Evolutionary conservation across 2,888 invertebrate genomes (phyloP), one percentile per base, ranked within the genome.

Genomic region (Parochlus steinenii): DNA sequence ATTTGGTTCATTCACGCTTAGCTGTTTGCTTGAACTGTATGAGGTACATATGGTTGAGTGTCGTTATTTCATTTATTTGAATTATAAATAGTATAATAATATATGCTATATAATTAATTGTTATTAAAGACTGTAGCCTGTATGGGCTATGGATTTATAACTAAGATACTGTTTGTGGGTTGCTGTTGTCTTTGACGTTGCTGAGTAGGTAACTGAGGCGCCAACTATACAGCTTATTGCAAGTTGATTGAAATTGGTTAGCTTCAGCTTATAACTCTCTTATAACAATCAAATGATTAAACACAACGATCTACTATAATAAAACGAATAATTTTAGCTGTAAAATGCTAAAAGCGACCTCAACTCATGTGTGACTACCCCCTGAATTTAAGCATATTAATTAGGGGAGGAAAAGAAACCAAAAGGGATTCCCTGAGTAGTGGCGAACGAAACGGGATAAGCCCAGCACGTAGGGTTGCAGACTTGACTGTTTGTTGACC

Each of bases 401-500:
- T 71, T 64, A 69, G 69, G 65, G 68, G 69, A 69, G 71, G 69
- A 71, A 71, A 71, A 71, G 65, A 72, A 73, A 73, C 62, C 62
- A 65, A 69, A 63, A 42, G 62, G 62, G 64, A 67, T 69, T 67
- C 59, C 65, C 63, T 50, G 53, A 70, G 67, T 69, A 71, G 62
- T 65, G 64, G 67, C 67, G 67, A 69, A 64, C 61, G 64, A 69
- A 70, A 55, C 55, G 64, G 69, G 63, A 68, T 48, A 41, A 69
- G 68, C 66, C 64, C 68, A 69, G 62, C 66, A 58, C 65, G 58
- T 62, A 69, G 67, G 61, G 63, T 55, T 52, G 47, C 50, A 49
- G 53, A 50, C 45, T 43, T 41, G 47, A 43, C 45, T 46, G 45
- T 44, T 48, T 44, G 45, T 52, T 48, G 57, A 54, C 63, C 62